These are phyloP conservation scores for Pollimyrus isidori DNA, from an alignment of 2,113 vertebrate species.

Conservation along the genomic window DNA sequence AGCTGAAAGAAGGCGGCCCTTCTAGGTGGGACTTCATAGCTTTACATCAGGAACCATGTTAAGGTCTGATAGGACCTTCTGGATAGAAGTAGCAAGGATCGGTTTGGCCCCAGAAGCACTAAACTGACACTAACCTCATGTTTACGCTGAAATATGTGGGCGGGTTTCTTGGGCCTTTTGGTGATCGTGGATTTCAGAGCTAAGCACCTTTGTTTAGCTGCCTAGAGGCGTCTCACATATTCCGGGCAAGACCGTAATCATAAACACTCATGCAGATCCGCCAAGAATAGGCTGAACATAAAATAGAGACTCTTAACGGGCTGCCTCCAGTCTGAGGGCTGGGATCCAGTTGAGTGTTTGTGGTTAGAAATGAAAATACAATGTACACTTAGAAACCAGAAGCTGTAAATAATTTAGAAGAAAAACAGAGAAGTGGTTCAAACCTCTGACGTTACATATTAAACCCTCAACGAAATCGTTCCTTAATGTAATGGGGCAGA, in stretches of 20 bases:
- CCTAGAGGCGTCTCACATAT: not conserved
- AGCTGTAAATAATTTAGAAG: not conserved
- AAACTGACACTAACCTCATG: not conserved
- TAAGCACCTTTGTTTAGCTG: not conserved
- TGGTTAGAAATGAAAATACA: not conserved
- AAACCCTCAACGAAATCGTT: not conserved
- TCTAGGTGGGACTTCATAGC: not conserved
- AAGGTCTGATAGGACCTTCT: not conserved
- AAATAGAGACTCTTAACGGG: not conserved
- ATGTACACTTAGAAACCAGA: not conserved
- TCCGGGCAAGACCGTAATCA: not conserved
- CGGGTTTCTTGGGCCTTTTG: not conserved
- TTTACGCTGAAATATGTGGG: not conserved
- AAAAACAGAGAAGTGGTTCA: slow-evolving; percentile 1
- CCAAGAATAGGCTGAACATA: not conserved
- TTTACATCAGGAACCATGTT: not conserved
- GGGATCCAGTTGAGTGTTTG: not conserved
- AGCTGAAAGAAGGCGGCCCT: not conserved
- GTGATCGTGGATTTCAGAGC: not conserved
- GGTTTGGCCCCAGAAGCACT: not conserved
- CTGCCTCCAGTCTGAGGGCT: not conserved
- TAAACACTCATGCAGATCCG: not conserved
- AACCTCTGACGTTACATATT: not conserved
- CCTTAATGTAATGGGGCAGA: not conserved
- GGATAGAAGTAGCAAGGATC: not conserved